Base-by-base conservation (phyloP, 1,140 invertebrate species). In the Drosophila insularis region DNA sequence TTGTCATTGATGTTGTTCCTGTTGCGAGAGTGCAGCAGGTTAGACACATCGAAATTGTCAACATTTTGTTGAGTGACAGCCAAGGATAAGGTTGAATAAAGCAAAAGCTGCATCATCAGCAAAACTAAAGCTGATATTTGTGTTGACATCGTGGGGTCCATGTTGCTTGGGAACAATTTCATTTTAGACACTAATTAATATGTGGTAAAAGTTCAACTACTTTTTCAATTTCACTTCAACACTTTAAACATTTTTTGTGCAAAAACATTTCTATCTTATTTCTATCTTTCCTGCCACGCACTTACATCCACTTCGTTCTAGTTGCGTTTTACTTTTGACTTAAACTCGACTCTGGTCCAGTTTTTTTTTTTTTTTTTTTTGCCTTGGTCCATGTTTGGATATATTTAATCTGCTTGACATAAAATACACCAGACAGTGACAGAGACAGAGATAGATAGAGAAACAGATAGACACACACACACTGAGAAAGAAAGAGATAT, bases 321-420 rank as follows among this genome's bases (percentile, higher is more conserved):
- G 10, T 6, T 35, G 35, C 39, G 43, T 60, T 66, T 54, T 46
- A 55, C n/a, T 62, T 64, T 40, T 79, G 62, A 68, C 50, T 62
- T 54, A 55, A n/a, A 14, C 5, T 21, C 21, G 63, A 67, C 55
- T 85, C 64, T 67, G 55, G 68, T 71, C 58, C 66, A 72, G 67
- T 69, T 86, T 63, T 70, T 62, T 56, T 55, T 27, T 53, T 66
- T 23, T 69, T 86, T 65, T 77, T 63, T 56, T 55, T 53, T 69
- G 32, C 64, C 64, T 81, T 75, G 82, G 82, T 67, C 76, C 76
- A 64, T 63, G 68, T 37, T 56, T 8, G 46, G 69, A 58, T 74
- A 66, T 50, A 71, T 63, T 80, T 69, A 81, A 81, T 81, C 74
- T 70, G 68, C 54, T 71, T 72, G 71, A 85, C 81, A 85, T 68